Percentiles rank a stretch among this genome's conserved stretches.
Evolutionary conservation across 2,888 invertebrate genomes (phyloP).

Genomic region (Drosophila algonquin): DNA sequence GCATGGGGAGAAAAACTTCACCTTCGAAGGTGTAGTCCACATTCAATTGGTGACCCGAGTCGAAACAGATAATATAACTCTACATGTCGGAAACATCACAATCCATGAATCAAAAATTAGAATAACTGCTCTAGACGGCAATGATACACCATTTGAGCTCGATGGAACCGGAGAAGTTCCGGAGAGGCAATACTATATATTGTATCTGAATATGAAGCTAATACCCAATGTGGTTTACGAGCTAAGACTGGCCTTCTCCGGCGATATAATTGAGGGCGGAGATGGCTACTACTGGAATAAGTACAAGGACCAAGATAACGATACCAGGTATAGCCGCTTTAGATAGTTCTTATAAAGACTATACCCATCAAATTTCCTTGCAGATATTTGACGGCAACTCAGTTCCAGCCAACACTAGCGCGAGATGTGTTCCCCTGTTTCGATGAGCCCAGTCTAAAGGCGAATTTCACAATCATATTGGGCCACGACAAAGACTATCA

Average conservation of each 20-base stretch:
- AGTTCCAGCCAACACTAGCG: slow-evolving; percentile 91
- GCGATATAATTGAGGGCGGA: slow-evolving; percentile 86
- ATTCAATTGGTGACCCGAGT: neutral
- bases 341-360: neutral
- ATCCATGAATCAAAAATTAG: neutral
- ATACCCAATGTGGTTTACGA: slow-evolving; percentile 84
- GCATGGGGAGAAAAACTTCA: neutral
- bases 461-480: slow-evolving; percentile 89
- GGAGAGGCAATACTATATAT: neutral
- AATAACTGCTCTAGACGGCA: neutral
- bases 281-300: slow-evolving; percentile 89
- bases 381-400: slow-evolving; percentile 91
- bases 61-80: neutral
- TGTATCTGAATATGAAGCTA: slow-evolving; percentile 75
- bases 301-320: slow-evolving; percentile 85
- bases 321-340: slow-evolving; percentile 82
- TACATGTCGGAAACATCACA: neutral
- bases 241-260: slow-evolving; percentile 86
- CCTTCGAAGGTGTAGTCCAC: neutral
- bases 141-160: neutral
- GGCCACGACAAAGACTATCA: slow-evolving; percentile 87
- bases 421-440: slow-evolving; percentile 95
- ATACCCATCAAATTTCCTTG: neutral
- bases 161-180: neutral
- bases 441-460: slow-evolving; percentile 95